A percentile compares a stretch with the other conserved stretches of the same genome.
Evolutionary conservation across 2,113 vertebrate genomes (phyloP).

Genomic region (Pomatorhinus ruficollis): DNA sequence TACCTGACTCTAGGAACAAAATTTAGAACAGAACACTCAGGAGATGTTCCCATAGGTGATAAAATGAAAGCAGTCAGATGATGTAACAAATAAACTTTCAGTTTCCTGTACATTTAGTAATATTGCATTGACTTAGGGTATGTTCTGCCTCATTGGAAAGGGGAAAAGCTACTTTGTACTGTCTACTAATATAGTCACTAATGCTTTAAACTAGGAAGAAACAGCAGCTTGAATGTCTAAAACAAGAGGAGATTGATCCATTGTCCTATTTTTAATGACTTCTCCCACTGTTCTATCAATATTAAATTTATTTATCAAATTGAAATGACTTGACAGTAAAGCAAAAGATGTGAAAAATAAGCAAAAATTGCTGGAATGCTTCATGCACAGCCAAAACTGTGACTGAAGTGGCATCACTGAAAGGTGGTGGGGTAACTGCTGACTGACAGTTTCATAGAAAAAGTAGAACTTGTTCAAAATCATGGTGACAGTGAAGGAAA

Average conservation of each 20-base stretch:
- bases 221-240: not conserved
- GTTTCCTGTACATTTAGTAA: not conserved
- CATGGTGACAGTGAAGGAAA: not conserved
- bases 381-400: not conserved
- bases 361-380: not conserved
- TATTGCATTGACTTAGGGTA: not conserved
- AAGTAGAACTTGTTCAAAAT: not conserved
- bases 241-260: not conserved
- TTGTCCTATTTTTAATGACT: not conserved
- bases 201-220: not conserved
- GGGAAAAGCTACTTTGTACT: not conserved
- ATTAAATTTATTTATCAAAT: not conserved
- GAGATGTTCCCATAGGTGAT: not conserved
- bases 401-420: not conserved
- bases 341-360: not conserved
- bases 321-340: not conserved
- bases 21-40: not conserved
- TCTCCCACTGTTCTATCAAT: not conserved
- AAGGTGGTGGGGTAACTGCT: not conserved
- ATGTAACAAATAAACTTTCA: not conserved
- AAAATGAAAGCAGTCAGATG: not conserved
- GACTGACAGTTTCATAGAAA: not conserved
- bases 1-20: not conserved
- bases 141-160: not conserved
- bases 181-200: not conserved